Evolutionary conservation across 1,140 invertebrate genomes (phyloP), one percentile per base, ranked within the genome.

Genomic region (Oncopodura yosiiana): DNA sequence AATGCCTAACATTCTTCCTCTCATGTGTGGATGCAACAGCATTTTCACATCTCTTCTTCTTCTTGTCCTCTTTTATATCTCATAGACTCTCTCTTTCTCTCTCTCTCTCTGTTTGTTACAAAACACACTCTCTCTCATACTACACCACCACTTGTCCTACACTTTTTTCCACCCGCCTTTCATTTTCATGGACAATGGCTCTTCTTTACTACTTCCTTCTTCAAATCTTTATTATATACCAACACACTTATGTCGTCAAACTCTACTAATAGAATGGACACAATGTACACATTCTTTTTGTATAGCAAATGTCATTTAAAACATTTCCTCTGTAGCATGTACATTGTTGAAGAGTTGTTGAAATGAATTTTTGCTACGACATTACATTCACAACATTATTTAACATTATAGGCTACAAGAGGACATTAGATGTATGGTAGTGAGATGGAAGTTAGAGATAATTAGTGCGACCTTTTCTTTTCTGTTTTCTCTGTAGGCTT

Each of bases 1-100:
- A 58, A 58, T 58, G 56, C 56, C 41, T 29, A 9, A 26, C 36
- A 58, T 58, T 58, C n/a, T n/a, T n/a, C 56, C 56, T 53, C 56
- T 42, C 44, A 23, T 36, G n/a, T n/a, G 37, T 41, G 26, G 36
- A 53, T 58, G 56, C 56, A 53, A 53, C 56, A 53, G 50, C 32
- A 51, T 51, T 38, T 38, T 32, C 53, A 30, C 53, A 37, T 45
- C 16, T 32, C 32, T 37, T 18, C 5, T 11, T 5, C 42, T 9
- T 14, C 42, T 12, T 44, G 5, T 44, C 19, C 16, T 18, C 9
- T 27, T 21, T 23, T 14, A 23, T 44, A 4, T 14, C 9, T 24
- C 27, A n/a, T 16, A 11, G n/a, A 9, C 23, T 36, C 45, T 32
- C 45, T 30, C 45, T 48, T 29, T 34, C 12, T 11, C 19, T 24